Percentiles rank a stretch among this genome's conserved stretches.
phyloP scores from a whole-genome alignment of 1,140 invertebrate genomes.

The Aleiodes sp. region DNA sequence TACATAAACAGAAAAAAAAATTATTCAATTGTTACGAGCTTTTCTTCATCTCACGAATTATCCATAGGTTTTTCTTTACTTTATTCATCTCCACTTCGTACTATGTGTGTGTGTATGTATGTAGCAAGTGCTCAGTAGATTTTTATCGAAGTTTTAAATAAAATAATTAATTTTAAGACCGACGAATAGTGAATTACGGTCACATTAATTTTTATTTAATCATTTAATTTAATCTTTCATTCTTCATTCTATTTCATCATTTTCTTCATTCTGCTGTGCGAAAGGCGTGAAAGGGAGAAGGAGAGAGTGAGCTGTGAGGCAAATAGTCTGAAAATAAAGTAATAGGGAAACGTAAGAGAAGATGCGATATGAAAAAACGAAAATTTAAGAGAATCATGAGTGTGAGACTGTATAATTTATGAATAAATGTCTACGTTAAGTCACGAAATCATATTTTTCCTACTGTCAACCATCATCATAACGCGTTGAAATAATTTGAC shows the following conservation, averaged over 20 bases:
- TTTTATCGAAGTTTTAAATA: conserved; percentile 36
- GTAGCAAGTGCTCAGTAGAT: conserved; percentile 19
- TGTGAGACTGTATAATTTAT: conserved; percentile 63
- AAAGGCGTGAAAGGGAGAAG: conserved; percentile 9
- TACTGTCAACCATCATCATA: neutral
- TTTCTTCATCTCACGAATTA: neutral
- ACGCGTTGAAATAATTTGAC: too few species aligned
- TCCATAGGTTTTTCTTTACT: neutral
- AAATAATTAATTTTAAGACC: too few species aligned
- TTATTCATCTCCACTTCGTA: neutral
- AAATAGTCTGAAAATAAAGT: conserved; percentile 40
- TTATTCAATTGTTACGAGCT: conserved; percentile 11
- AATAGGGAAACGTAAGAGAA: conserved; percentile 42
- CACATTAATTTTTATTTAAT: too few species aligned
- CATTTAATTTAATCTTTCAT: neutral
- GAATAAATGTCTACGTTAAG: conserved; percentile 63
- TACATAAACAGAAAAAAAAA: conserved; percentile 12
- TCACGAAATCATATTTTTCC: conserved; percentile 32
- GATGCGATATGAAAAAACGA: conserved; percentile 42
- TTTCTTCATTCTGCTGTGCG: conserved; percentile 10
- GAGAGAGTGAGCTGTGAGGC: conserved; percentile 31
- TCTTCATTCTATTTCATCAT: conserved; percentile 32
- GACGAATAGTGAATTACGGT: too few species aligned
- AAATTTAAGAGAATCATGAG: conserved; percentile 50
- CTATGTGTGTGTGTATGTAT: neutral